A percentile compares a stretch with the other conserved stretches of the same genome.
Evolutionary conservation across 1,140 invertebrate species (phyloP).

Genomic region (Pseudoatta argentina): DNA sequence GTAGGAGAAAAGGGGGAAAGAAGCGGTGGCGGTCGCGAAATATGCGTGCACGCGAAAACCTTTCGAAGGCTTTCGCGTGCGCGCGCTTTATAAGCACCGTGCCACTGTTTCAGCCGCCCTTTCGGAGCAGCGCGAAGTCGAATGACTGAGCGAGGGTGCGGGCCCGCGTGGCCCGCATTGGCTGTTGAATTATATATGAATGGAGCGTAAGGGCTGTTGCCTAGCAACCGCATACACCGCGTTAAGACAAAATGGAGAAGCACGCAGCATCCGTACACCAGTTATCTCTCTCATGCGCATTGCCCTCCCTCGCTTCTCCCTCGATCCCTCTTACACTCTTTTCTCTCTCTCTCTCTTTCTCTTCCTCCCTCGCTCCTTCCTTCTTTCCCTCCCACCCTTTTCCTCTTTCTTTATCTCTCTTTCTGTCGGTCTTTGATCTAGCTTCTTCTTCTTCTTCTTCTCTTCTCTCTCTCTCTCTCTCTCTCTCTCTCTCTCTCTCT

Average conservation of each 20-base stretch:
- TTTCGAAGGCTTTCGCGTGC: constrained; percentile 39
- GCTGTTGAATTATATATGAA: constrained; percentile 87
- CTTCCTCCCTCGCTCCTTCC: background rate
- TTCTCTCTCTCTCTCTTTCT: background rate
- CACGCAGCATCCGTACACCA: constrained; percentile 76
- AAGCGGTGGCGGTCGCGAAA: constrained; percentile 57
- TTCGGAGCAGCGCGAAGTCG: constrained; percentile 78
- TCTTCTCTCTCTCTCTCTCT: background rate
- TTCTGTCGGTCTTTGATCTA: background rate
- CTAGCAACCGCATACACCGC: constrained; percentile 85
- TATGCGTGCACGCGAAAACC: constrained; percentile 67
- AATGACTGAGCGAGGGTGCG: constrained; percentile 80
- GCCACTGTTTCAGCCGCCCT: constrained; percentile 77
- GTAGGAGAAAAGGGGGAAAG: constrained; percentile 55
- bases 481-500: background rate
- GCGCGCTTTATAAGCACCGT: constrained; percentile 69
- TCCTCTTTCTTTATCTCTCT: background rate
- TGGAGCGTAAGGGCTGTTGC: constrained; percentile 87
- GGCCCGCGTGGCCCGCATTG: constrained; percentile 86
- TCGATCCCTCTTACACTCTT: background rate
- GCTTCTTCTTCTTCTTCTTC: background rate
- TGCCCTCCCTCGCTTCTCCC: constrained; percentile 40
- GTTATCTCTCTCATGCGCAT: constrained; percentile 50
- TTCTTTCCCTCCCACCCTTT: background rate
- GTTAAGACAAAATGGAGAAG: constrained; percentile 87